A percentile compares a stretch with the other conserved stretches of the same genome.
Evolutionary conservation across 2,888 invertebrate species (phyloP).

Genomic region (Melinaea marsaeus): DNA sequence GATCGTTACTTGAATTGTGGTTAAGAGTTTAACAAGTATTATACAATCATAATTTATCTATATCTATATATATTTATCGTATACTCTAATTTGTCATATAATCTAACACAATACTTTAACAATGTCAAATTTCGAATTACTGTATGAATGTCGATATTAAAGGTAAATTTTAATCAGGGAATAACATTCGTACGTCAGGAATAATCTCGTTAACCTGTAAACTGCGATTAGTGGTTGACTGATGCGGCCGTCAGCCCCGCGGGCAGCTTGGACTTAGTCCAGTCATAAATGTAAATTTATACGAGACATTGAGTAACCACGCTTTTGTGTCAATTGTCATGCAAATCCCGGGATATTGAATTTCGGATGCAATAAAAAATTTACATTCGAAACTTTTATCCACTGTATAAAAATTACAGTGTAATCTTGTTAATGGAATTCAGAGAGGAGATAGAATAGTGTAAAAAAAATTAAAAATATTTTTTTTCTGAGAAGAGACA

Average conservation of each 20-base stretch:
- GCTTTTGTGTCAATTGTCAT: conserved; percentile 53
- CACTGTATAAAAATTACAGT: conserved; percentile 1
- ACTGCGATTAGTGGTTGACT: conserved; percentile 35
- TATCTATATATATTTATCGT: background rate
- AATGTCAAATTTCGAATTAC: no score
- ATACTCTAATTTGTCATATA: no score
- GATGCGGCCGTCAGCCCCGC: conserved; percentile 59
- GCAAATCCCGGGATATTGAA: conserved; percentile 43
- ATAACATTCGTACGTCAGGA: no score
- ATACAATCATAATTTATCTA: background rate
- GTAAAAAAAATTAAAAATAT: no score
- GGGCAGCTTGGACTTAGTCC: conserved; percentile 56
- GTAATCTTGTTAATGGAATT: background rate
- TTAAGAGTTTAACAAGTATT: background rate
- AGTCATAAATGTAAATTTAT: conserved; percentile 64
- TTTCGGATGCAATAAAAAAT: conserved; percentile 20
- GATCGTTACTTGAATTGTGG: background rate
- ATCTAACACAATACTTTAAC: no score
- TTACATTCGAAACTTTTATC: conserved; percentile 10
- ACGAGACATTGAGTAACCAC: conserved; percentile 51
- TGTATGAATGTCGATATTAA: no score
- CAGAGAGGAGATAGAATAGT: no score
- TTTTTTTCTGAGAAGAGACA: no score
- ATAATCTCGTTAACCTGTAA: background rate
- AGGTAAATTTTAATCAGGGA: no score